These are phyloP conservation scores for Prionchulus punctatus DNA, from an alignment of 2,888 invertebrate species.

Conservation along the genomic window DNA sequence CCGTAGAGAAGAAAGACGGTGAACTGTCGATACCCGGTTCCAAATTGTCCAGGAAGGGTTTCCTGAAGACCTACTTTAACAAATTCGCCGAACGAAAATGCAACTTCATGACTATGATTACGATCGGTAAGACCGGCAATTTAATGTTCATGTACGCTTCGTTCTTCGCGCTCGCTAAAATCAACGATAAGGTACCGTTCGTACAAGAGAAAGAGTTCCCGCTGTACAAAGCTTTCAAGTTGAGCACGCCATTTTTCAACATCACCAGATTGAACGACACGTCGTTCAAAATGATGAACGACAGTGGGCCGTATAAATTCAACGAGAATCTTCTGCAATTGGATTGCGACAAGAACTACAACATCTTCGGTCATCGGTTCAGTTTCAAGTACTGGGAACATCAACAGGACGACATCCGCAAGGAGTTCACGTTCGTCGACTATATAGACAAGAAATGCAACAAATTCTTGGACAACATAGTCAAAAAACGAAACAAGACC, in stretches of 20 bases:
- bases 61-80: too few species aligned
- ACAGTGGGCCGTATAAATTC: not conserved
- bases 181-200: not conserved
- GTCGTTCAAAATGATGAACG: not conserved
- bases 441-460: not conserved
- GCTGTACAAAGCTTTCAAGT: not conserved
- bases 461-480: not conserved
- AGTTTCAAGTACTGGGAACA: not conserved
- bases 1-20: too few species aligned
- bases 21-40: too few species aligned
- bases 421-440: not conserved
- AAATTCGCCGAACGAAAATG: too few species aligned
- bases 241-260: not conserved
- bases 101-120: not conserved
- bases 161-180: not conserved
- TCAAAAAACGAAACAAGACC: not conserved
- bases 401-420: not conserved
- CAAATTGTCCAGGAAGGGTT: too few species aligned
- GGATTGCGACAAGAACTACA: not conserved
- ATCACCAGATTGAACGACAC: not conserved
- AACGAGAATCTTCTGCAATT: too few species aligned
- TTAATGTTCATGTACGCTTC: not conserved
- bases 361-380: not conserved
- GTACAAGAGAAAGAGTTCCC: not conserved
- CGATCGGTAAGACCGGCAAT: too few species aligned